Base-by-base conservation (phyloP, 2,888 invertebrate genomes). In the Phorcus lineatus region DNA sequence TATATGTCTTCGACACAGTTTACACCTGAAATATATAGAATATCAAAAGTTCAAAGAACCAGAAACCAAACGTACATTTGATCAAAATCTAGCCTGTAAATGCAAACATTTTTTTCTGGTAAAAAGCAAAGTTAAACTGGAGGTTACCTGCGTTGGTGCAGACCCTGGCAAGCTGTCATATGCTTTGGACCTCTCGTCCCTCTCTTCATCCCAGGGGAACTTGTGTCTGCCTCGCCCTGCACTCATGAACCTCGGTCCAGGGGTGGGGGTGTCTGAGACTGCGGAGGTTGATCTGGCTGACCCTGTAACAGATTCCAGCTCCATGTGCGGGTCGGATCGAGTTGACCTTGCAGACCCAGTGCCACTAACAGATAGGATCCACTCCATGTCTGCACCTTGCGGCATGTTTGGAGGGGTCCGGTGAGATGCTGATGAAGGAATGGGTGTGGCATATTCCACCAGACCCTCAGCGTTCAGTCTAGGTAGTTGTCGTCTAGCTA, bases 401-500 rank as follows among this genome's bases (percentile, higher is more conserved):
- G 85, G 84, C 78, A 85, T 85, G 54, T 82, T 85, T 19, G 87
- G 81, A 13, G 89, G 86, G 66, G 89, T 87, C 57, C 90, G 85
- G 17, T 92, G 91, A 17, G 91, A 90, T 47, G 92, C 91, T n/a
- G 92, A 92, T 1, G 91, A 93, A 78, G 95, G 95, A 77, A 95
- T 94, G 85, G 95, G 95, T n/a, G 96, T 94, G 11, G 96, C 95
- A 92, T 97, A 97, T 84, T 96, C 95, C 6, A 97, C 95, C 36
- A 95, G 94, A 11, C 96, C 96, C 89, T 96, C 96, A 17, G 94
- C 93, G 80, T 95, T 95, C 40, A 95, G 76, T 78, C 95, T 94
- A 0, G 97, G 97, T 78, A 97, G 93, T 87, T 96, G 95, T 86
- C 96, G 95, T 82, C 97, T 94, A 0, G 96, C 95, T 66, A 97